A percentile compares a stretch with the other conserved stretches of the same genome.
phyloP scores from a whole-genome alignment of 2,888 invertebrate genomes.

The Scaptomyza reducta region DNA sequence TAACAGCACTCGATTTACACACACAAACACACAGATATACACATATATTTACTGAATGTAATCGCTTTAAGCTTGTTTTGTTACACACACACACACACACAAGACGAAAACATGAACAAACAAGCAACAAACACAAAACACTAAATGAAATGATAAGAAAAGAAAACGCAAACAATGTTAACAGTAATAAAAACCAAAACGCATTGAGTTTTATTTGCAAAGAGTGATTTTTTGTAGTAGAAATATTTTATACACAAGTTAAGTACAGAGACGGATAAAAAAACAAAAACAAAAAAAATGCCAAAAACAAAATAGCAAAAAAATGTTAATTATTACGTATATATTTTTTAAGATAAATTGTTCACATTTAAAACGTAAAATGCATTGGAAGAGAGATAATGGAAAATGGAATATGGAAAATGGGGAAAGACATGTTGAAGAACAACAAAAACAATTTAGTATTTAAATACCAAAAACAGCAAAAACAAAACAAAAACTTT shows the following conservation, averaged over 20 bases:
- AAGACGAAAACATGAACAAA: constrained; percentile 19
- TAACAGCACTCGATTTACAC: constrained; percentile 16
- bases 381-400: constrained; percentile 6
- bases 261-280: constrained; percentile 30
- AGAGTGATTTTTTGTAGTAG: constrained; percentile 80
- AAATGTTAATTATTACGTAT: constrained; percentile 81
- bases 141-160: constrained; percentile 9
- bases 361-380: constrained; percentile 65
- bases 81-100: constrained; percentile 29
- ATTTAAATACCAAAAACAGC: constrained; percentile 50
- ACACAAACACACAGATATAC: neutral
- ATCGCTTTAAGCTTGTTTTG: constrained; percentile 58
- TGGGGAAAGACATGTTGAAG: constrained; percentile 21
- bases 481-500: constrained; percentile 63
- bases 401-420: neutral
- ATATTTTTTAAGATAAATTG: constrained; percentile 81
- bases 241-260: constrained; percentile 76
- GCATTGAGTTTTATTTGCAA: constrained; percentile 78
- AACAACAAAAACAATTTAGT: constrained; percentile 44
- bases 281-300: constrained; percentile 19
- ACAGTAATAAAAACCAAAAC: constrained; percentile 57
- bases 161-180: constrained; percentile 63
- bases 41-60: constrained; percentile 45
- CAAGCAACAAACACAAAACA: constrained; percentile 16
- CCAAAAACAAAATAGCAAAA: constrained; percentile 54